Percentiles rank a stretch among this genome's conserved stretches.
Conservation (phyloP, 1,140 invertebrate species). For the Potamilus streckersoni region DNA sequence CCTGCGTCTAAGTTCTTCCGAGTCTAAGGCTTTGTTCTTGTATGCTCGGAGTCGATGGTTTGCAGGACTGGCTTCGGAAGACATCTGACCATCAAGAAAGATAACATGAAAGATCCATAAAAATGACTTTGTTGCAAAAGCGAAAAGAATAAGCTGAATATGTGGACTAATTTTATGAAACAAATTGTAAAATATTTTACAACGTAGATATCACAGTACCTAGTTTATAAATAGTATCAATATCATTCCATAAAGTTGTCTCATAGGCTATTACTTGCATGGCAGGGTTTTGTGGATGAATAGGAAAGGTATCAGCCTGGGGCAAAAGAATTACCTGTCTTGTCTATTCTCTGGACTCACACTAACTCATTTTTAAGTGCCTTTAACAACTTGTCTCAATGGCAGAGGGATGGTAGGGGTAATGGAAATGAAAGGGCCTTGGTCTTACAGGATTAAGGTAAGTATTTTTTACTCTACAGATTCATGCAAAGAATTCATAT, state of each 20-base stretch:
- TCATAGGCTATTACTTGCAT: no score
- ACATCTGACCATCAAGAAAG: slow-evolving; percentile 31
- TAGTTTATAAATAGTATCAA: neutral
- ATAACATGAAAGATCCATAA: neutral
- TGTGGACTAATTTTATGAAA: neutral
- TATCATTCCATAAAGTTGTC: no score
- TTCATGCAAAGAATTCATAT: no score
- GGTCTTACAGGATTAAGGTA: no score
- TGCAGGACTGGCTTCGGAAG: slow-evolving; percentile 49
- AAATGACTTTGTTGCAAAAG: neutral
- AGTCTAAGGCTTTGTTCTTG: slow-evolving; percentile 93
- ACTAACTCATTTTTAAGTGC: neutral
- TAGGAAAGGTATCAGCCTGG: no score
- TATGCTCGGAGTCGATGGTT: slow-evolving; percentile 88
- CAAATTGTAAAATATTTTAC: neutral
- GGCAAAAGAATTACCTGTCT: no score
- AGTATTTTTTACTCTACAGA: no score
- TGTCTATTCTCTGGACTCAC: neutral
- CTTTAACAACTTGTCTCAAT: neutral
- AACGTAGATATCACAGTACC: neutral
- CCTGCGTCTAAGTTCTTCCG: slow-evolving; percentile 89
- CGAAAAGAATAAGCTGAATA: neutral
- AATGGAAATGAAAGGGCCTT: no score
- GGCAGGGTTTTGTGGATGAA: no score
- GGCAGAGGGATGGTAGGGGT: no score